These are phyloP conservation scores for Acipenser transmontanus DNA, from an alignment of 2,797 vertebrate species.

Conservation along the genomic window DNA sequence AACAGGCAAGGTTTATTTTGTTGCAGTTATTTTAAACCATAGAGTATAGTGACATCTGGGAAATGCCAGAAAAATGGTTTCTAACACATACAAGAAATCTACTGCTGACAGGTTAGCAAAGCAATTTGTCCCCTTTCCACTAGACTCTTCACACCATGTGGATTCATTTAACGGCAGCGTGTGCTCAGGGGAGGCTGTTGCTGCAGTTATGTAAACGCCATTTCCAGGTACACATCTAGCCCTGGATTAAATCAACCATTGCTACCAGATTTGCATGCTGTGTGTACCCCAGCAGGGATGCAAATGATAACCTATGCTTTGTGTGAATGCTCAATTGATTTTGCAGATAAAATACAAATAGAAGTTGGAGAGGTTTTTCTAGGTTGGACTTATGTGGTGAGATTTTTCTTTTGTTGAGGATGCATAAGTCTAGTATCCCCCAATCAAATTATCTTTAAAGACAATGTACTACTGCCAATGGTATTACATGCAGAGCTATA, in stretches of 20 bases:
- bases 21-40: no score
- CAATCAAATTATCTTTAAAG: no score
- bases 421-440: no score
- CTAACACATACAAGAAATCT: no score
- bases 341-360: background rate
- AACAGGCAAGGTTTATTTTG: no score
- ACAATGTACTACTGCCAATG: no score
- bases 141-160: background rate
- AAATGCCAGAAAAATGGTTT: no score
- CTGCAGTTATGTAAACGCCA: slow-evolving; percentile 76
- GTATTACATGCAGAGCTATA: no score
- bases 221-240: slow-evolving; percentile 27
- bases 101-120: no score
- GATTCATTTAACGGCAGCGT: slow-evolving; percentile 59
- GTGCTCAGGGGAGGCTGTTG: slow-evolving; percentile 37
- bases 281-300: slow-evolving; percentile 54
- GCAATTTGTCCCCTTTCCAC: no score
- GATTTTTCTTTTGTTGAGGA: no score
- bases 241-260: slow-evolving; percentile 64
- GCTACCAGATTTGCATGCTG: slow-evolving; percentile 60
- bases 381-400: background rate
- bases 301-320: slow-evolving; percentile 40
- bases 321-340: background rate
- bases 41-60: no score
- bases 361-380: background rate